A percentile compares a stretch with the other conserved stretches of the same genome.
phyloP scores from a whole-genome alignment of 1,140 invertebrate genomes.

The Bathynomus jamesi region DNA sequence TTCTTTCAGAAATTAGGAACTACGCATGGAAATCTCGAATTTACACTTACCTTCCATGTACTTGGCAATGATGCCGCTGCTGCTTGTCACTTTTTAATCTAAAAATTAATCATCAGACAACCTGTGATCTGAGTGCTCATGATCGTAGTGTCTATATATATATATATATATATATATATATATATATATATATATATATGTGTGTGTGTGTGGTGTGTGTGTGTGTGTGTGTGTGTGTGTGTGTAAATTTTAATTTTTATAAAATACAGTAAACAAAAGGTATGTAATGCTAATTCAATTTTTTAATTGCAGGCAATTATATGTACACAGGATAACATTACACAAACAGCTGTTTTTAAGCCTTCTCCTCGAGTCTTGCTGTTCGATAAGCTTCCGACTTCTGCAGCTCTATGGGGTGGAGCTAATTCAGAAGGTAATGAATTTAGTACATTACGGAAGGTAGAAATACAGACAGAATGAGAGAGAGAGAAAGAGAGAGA shows the following conservation, averaged over 20 bases:
- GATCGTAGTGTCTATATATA: background rate
- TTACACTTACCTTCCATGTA: no score
- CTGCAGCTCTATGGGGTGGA: background rate
- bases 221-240: background rate
- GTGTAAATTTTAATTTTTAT: background rate
- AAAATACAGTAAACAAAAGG: background rate
- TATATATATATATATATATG: background rate
- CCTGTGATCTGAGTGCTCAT: no score
- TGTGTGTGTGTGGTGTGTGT: background rate
- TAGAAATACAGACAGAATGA: no score
- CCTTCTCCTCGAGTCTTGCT: conserved; percentile 44
- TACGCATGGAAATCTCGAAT: no score
- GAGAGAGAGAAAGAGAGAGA: no score
- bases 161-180: background rate
- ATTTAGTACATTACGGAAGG: no score
- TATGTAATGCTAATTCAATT: background rate
- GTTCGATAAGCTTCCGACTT: background rate
- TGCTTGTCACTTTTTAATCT: no score
- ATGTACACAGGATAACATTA: conserved; percentile 47
- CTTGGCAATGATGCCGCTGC: no score
- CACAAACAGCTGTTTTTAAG: conserved; percentile 52
- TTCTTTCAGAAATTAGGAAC: no score
- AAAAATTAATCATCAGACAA: no score
- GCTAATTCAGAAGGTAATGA: background rate
- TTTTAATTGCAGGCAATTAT: conserved; percentile 41